Base-by-base conservation (phyloP, 2,113 vertebrate genomes). In the Neolamprologus brichardi region DNA sequence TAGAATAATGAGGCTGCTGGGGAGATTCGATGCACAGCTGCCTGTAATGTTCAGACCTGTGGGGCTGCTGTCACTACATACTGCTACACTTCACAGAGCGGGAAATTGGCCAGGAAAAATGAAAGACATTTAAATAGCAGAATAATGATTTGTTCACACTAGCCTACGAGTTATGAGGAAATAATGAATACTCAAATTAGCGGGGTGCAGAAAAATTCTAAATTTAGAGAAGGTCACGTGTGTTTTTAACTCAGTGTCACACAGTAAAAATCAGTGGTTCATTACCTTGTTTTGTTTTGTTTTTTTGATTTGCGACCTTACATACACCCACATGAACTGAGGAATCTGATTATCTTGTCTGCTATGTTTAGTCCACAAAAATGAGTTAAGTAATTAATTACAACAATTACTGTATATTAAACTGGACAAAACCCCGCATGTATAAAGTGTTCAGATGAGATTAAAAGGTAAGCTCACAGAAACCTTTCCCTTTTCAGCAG, bases 1-100 rank as follows among this genome's bases (percentile, higher is more conserved):
- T 92, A 32, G 87, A 95, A 96, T 94, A 96, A 94, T 93, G 90
- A 96, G 95, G 92, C 93, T 93, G 91, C 93, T 89, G 81, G 92
- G 84, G 79, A 93, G 85, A 85, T 88, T 44, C 89, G 83, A 93
- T 89, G 91, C 80, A 81, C 87, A 92, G 91, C 77, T 53, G 77
- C 88, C 80, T 17, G 67, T 82, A 82, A 79, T 23, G 80, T 25
- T n/a, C 14, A 32, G 84, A 88, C 84, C 82, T 87, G 80, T 46
- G 89, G 60, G 80, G 87, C 30, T 34, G 30, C 53, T 13, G 77
- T 30, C 75, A 53, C 37, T 2, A 4, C 20, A 14, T 9, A 23
- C 85, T 18, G 87, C 83, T 81, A 89, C 84, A 83, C 82, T 87
- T 77, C 72, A 84, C 85, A 83, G 49, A 81, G 37, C 4, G 23